phyloP scores from a whole-genome alignment of 1,140 invertebrate species.

The fruit fly (Drosophila melanogaster) region Release_6_plus_ISO1_MT NT_037436.4:22388501-22389000 shows the following conservation, averaged over 20 bases:
- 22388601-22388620: slow-evolving; percentile 42
- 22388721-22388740: neutral
- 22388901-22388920: slow-evolving; percentile 5
- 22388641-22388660: slow-evolving; percentile 51
- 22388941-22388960: slow-evolving; percentile 5
- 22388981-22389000: neutral
- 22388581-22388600: slow-evolving; percentile 53
- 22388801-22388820: neutral
- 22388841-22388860: neutral
- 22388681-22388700: slow-evolving; percentile 46
- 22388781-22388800: neutral
- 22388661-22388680: slow-evolving; percentile 64
- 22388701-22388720: slow-evolving; percentile 3
- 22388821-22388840: neutral
- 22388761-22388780: neutral
- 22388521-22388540: slow-evolving; percentile 27
- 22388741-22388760: slow-evolving; percentile 13
- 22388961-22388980: slow-evolving; percentile 21
- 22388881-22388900: slow-evolving; percentile 13
- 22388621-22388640: slow-evolving; percentile 17
- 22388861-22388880: slow-evolving; percentile 1
- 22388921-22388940: slow-evolving; percentile 2
- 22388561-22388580: slow-evolving; percentile 2
- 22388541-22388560: neutral
- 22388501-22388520: slow-evolving; percentile 23